Base-by-base conservation (phyloP, 2,113 vertebrate genomes). In the Scolopax mira region DNA sequence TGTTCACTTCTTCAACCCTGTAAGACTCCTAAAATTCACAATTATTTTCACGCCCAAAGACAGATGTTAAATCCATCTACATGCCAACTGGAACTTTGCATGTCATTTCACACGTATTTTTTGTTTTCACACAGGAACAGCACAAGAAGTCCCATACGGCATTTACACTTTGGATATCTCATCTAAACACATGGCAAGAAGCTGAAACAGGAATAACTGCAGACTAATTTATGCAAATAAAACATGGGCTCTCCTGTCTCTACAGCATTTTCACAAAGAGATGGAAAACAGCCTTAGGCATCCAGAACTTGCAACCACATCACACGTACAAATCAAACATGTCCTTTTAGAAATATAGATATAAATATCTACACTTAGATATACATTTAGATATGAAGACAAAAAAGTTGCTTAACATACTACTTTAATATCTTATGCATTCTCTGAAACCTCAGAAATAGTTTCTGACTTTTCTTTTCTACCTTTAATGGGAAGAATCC, bases 251-350 rank as follows among this genome's bases (percentile, higher is more conserved):
- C 9, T 35, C 48, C 51, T 3, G 0, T n/a, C 27, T 82, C 28
- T 82, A 8, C 2, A 39, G 33, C 21, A 74, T 60, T 79, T 88
- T 67, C 69, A 81, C 48, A 67, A 60, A 42, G 23, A 54, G 18
- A 60, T 21, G 7, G 27, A 52, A 93, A 89, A 62, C 35, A 52
- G 41, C 2, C 0, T 13, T 18, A 1, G 1, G 10, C 3, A 1
- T 44, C 61, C 33, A 71, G 81, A 90, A 74, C 10, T 12, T 75
- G 44, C 31, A 37, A 70, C 21, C 18, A 41, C 18, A 70, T 66
- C 13, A 48, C 46, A 80, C 15, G 48, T 44, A 46, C 39, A 89
- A 89, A 75, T 7, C 33, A 67, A 86, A 67, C 1, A 7, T 3
- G 13, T 25, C 8, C 9, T 58, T 87, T 35, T 37, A 67, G 31